These are phyloP conservation scores for Calidris pygmaea DNA, from an alignment of 2,113 vertebrate species.

Conservation along the genomic window DNA sequence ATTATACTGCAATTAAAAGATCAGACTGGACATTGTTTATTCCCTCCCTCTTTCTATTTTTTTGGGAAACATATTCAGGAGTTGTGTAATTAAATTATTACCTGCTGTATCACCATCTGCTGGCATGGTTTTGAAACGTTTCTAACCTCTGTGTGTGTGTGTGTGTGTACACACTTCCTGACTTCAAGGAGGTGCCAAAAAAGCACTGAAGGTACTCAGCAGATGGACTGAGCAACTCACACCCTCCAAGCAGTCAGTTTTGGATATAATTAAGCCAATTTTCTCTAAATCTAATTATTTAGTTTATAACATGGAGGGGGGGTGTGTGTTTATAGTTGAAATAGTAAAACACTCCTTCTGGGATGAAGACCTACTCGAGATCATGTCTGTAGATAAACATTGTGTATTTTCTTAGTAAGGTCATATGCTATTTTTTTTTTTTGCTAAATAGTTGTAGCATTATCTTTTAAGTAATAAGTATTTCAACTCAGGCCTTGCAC, in stretches of 20 bases:
- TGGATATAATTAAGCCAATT: slow-evolving; percentile 50
- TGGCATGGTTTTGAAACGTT: slow-evolving; percentile 50
- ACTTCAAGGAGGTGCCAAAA: slow-evolving; percentile 52
- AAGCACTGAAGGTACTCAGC: slow-evolving; percentile 36
- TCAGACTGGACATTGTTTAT: not conserved
- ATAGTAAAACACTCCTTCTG: not conserved
- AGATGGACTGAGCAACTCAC: slow-evolving; percentile 62
- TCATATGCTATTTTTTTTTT: not conserved
- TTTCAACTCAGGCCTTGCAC: not conserved
- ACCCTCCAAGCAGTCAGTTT: slow-evolving; percentile 50
- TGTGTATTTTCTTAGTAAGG: not conserved
- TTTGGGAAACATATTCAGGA: not conserved
- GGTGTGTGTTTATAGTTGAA: not conserved
- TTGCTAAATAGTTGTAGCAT: not conserved
- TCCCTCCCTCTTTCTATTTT: not conserved
- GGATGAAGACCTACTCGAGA: not conserved
- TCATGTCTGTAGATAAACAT: not conserved
- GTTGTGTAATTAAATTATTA: slow-evolving; percentile 74
- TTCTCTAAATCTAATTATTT: slow-evolving; percentile 49
- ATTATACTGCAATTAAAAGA: not conserved
- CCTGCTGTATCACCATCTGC: slow-evolving; percentile 76
- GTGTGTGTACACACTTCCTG: not conserved
- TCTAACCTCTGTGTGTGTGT: slow-evolving; percentile 2
- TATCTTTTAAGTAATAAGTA: not conserved
- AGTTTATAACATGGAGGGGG: not conserved